Conservation (phyloP, 2,113 vertebrate species). For the Fregetta grallaria region DNA sequence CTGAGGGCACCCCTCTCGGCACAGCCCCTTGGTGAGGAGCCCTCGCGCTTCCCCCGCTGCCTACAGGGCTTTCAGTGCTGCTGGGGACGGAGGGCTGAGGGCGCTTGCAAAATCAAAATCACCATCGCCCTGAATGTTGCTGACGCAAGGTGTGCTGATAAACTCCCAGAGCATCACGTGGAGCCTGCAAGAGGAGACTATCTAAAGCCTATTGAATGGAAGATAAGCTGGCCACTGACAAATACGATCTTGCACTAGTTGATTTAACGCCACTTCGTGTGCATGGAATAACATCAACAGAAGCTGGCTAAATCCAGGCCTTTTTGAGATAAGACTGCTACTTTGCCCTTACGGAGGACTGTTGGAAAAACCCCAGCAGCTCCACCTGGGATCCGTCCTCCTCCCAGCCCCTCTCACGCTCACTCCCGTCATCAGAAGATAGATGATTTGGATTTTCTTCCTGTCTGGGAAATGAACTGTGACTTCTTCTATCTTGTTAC, state of each 20-base stretch:
- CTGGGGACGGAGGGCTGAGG: fast-evolving
- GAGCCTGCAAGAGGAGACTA: not conserved
- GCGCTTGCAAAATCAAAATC: not conserved
- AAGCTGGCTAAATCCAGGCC: slow-evolving; percentile 18
- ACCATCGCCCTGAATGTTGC: not conserved
- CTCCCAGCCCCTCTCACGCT: not conserved
- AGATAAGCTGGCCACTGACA: slow-evolving; percentile 51
- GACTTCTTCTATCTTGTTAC: not conserved
- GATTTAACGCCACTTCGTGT: not conserved
- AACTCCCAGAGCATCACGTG: not conserved
- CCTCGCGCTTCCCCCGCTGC: fast-evolving
- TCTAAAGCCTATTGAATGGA: slow-evolving; percentile 24
- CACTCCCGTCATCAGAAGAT: not conserved
- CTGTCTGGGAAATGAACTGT: not conserved
- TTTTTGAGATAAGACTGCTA: slow-evolving; percentile 58
- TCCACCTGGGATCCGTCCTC: not conserved
- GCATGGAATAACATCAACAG: slow-evolving; percentile 47
- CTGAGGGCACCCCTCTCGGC: fast-evolving
- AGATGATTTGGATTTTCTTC: slow-evolving; percentile 7
- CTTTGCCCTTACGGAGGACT: not conserved
- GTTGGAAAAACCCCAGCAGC: not conserved
- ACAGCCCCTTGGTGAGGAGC: not conserved
- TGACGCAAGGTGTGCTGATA: not conserved
- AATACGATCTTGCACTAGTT: slow-evolving; percentile 32
- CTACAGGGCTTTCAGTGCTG: not conserved